These are phyloP conservation scores for Dipodomys merriami DNA, from an alignment of 2,113 vertebrate genomes.

Conservation along the genomic window DNA sequence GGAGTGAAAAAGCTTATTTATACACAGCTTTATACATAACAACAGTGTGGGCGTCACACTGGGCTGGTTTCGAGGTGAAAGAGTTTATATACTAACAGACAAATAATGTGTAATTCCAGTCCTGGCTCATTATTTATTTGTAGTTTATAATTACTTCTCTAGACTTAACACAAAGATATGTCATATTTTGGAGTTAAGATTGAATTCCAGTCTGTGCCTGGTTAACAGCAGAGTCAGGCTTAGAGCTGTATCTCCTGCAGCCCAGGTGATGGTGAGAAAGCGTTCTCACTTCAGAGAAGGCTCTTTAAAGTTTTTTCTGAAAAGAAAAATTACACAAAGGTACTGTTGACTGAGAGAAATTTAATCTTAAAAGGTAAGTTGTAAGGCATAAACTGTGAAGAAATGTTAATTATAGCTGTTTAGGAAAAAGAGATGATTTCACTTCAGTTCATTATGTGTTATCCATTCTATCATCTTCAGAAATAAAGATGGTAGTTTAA, in stretches of 20 bases:
- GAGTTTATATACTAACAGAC: slow-evolving; percentile 16
- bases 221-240: slow-evolving; percentile 1
- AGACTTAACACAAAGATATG: neutral
- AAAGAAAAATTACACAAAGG: slow-evolving; percentile 33
- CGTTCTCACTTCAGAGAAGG: neutral
- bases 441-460: slow-evolving; percentile 7
- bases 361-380: slow-evolving; percentile 25
- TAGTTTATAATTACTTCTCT: slow-evolving; percentile 33
- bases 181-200: slow-evolving; percentile 20
- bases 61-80: slow-evolving; percentile 31
- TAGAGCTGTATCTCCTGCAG: neutral
- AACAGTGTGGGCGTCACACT: slow-evolving; percentile 13
- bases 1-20: slow-evolving; percentile 45
- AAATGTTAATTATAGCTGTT: neutral
- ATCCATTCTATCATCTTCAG: neutral
- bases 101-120: neutral
- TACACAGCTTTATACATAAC: neutral
- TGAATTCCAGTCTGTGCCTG: neutral
- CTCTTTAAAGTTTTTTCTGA: neutral
- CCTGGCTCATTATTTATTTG: slow-evolving; percentile 17
- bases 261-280: neutral
- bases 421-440: slow-evolving; percentile 42
- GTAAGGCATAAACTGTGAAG: slow-evolving; percentile 36
- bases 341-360: neutral
- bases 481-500: neutral